Evolutionary conservation across 2,888 invertebrate species (phyloP).

Genomic region (Physocephala rufipes): DNA sequence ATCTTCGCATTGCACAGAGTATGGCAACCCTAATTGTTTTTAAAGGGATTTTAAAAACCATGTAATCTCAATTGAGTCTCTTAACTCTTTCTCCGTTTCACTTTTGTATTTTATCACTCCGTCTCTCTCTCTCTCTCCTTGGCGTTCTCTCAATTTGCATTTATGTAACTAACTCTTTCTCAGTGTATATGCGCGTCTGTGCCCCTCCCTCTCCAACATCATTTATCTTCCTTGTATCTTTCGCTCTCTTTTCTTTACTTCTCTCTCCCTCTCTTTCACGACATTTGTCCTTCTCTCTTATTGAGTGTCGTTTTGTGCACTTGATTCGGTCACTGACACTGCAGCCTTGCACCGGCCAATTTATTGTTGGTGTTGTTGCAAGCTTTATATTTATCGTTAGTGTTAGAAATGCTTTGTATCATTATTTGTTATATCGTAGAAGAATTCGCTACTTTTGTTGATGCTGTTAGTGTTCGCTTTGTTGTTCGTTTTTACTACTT

Average conservation of each 20-base stretch:
- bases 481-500: slow-evolving; percentile 6
- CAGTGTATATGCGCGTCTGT: neutral
- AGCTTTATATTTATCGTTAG: neutral
- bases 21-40: too few relatives aligned
- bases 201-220: neutral
- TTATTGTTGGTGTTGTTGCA: slow-evolving; percentile 35
- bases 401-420: neutral
- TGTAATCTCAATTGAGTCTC: too few relatives aligned
- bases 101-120: too few relatives aligned
- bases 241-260: slow-evolving; percentile 16
- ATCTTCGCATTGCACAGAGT: too few relatives aligned
- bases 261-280: slow-evolving; percentile 5
- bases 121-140: neutral
- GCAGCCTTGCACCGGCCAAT: slow-evolving; percentile 52
- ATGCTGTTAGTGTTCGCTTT: slow-evolving; percentile 31
- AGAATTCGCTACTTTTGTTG: slow-evolving; percentile 34
- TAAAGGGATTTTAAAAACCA: too few relatives aligned
- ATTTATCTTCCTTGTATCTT: neutral
- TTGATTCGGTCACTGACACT: slow-evolving; percentile 56
- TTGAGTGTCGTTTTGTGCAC: slow-evolving; percentile 47
- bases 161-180: too few relatives aligned
- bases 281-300: slow-evolving; percentile 27
- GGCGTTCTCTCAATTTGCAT: too few relatives aligned
- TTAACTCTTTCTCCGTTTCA: too few relatives aligned
- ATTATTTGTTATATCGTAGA: neutral